phyloP scores from a whole-genome alignment of 1,140 invertebrate species.

The Drosophila ficusphila region DNA sequence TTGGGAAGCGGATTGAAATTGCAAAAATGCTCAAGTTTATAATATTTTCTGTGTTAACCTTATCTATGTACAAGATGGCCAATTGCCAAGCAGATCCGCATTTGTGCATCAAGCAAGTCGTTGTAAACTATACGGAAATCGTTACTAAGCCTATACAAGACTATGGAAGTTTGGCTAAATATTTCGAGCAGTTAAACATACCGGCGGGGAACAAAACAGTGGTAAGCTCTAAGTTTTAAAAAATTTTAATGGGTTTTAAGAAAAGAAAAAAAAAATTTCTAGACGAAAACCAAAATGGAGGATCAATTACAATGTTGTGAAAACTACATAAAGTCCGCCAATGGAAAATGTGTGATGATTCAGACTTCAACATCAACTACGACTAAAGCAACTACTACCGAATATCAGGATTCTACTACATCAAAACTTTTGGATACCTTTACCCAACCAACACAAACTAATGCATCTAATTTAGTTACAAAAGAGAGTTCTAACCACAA shows the following conservation, averaged over 20 bases:
- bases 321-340: slow-evolving; percentile 10
- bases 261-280: neutral
- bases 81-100: slow-evolving; percentile 1
- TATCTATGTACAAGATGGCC: neutral
- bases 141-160: neutral
- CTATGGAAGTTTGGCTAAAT: slow-evolving; percentile 1
- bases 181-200: neutral
- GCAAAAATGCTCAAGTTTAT: neutral
- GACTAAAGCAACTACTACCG: neutral
- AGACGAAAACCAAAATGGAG: slow-evolving; percentile 42
- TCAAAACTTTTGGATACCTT: no score
- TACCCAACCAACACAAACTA: neutral
- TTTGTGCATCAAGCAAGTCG: slow-evolving; percentile 1
- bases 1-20: neutral
- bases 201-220: slow-evolving; percentile 3
- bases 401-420: neutral
- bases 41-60: neutral
- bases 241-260: neutral
- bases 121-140: neutral
- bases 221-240: neutral
- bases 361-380: neutral
- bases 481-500: neutral
- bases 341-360: slow-evolving; percentile 2
- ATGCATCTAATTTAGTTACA: neutral
- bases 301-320: slow-evolving; percentile 23